Percentiles rank a stretch among this genome's conserved stretches.
These are phyloP conservation scores for Antheraea assamensis DNA, from an alignment of 2,888 invertebrate species.

Conservation along the genomic window DNA sequence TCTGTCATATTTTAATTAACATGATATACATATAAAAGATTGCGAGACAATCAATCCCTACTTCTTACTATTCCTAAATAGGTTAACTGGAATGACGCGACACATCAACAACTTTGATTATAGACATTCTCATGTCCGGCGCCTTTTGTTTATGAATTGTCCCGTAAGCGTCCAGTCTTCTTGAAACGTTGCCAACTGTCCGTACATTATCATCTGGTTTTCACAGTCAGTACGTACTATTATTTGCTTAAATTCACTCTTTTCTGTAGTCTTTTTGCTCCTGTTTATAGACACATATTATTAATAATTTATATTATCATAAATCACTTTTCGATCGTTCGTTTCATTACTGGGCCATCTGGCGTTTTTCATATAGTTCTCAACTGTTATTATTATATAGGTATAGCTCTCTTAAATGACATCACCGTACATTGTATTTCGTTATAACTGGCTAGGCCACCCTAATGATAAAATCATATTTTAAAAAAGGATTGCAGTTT, in stretches of 20 bases:
- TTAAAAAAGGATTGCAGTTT: not conserved
- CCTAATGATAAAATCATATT: not conserved
- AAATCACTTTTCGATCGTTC: constrained; percentile 32
- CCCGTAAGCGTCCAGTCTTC: constrained; percentile 23
- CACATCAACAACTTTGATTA: constrained; percentile 16
- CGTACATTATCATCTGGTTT: constrained; percentile 27
- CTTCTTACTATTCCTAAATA: not conserved
- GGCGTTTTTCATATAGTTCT: constrained; percentile 14
- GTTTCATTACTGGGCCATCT: constrained; percentile 23
- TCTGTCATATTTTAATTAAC: not conserved
- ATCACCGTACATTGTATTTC: constrained; percentile 7
- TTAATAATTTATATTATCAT: constrained; percentile 36
- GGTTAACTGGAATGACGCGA: constrained; percentile 7
- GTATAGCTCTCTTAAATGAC: not conserved
- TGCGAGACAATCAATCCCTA: not conserved
- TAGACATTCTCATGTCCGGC: constrained; percentile 19
- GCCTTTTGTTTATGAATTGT: constrained; percentile 23
- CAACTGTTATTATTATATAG: not conserved
- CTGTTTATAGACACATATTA: constrained; percentile 27
- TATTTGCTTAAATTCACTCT: constrained; percentile 17
- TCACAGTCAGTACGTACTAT: constrained; percentile 13
- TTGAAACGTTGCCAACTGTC: constrained; percentile 37
- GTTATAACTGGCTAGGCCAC: not conserved
- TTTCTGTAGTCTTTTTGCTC: constrained; percentile 18
- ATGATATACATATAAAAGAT: not conserved